Evolutionary conservation across 35 echinoderm and acorn worm species (phyloP).

Genomic region (Patiria miniata): DNA sequence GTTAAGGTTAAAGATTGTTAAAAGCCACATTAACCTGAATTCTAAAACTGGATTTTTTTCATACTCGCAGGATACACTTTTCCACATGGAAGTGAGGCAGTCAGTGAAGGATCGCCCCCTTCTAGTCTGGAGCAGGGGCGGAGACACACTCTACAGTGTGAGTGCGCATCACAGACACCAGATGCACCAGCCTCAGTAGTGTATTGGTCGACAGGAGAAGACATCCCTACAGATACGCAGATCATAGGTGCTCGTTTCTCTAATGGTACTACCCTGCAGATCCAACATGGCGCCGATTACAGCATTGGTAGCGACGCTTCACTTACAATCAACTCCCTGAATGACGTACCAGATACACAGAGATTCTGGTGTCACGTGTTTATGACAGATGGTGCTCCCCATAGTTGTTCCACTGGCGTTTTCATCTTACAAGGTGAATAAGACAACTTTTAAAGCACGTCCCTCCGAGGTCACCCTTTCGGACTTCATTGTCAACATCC

Average conservation of each 20-base stretch:
- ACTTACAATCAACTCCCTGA: not conserved
- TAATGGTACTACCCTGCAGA: not conserved
- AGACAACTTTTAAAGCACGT: too few species aligned
- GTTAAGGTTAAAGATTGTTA: not conserved
- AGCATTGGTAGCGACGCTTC: not conserved
- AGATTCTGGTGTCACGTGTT: constrained; percentile 15
- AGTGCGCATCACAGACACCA: not conserved
- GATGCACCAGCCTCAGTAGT: not conserved
- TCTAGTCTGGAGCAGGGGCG: not conserved
- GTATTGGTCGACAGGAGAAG: not conserved
- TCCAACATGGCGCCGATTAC: not conserved
- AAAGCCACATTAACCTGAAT: not conserved
- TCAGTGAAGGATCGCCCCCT: not conserved
- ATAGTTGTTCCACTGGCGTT: not conserved
- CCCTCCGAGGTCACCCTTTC: too few species aligned
- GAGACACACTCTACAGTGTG: not conserved
- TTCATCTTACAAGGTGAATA: not conserved
- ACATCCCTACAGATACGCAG: not conserved
- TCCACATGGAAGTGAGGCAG: not conserved
- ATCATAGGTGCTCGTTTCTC: not conserved
- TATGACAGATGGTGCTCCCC: not conserved
- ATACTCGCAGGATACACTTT: not conserved
- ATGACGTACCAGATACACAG: not conserved
- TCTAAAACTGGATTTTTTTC: not conserved
- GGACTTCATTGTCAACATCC: too few species aligned